These are phyloP conservation scores for Syrista parreyssii DNA, from an alignment of 2,888 invertebrate genomes.

Conservation along the genomic window DNA sequence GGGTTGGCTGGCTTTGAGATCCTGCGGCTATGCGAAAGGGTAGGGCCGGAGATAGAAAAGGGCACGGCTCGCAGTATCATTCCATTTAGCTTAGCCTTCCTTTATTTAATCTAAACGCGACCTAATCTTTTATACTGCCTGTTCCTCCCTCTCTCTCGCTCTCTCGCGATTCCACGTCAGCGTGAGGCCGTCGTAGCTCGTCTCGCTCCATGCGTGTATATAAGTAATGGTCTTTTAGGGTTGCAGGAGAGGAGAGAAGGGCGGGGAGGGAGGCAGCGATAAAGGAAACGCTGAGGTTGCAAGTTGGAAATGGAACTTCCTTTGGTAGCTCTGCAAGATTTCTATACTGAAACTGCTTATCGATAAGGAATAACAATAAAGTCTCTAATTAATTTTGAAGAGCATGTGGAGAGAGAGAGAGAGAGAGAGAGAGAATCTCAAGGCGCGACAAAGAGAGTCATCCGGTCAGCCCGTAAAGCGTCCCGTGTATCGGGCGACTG, in stretches of 20 bases:
- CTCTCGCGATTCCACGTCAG: neutral
- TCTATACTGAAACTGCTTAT: neutral
- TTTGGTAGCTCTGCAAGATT: neutral
- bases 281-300: neutral
- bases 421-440: too few species aligned
- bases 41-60: slow-evolving; percentile 51
- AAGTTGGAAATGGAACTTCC: neutral
- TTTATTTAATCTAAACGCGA: slow-evolving; percentile 44
- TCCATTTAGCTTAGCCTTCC: slow-evolving; percentile 45
- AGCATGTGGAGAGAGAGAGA: neutral
- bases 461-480: too few species aligned
- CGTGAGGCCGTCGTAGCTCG: neutral
- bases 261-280: neutral
- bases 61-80: slow-evolving; percentile 49
- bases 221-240: neutral
- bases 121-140: slow-evolving; percentile 27
- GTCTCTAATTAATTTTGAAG: neutral
- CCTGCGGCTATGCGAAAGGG: slow-evolving; percentile 35
- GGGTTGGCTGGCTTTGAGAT: neutral
- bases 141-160: neutral
- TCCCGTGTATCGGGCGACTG: too few species aligned
- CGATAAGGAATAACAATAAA: neutral
- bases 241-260: too few species aligned
- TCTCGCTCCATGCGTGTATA: neutral
- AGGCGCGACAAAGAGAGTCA: too few species aligned